Conservation (phyloP, 2,113 vertebrate genomes). For the Castor canadensis region DNA sequence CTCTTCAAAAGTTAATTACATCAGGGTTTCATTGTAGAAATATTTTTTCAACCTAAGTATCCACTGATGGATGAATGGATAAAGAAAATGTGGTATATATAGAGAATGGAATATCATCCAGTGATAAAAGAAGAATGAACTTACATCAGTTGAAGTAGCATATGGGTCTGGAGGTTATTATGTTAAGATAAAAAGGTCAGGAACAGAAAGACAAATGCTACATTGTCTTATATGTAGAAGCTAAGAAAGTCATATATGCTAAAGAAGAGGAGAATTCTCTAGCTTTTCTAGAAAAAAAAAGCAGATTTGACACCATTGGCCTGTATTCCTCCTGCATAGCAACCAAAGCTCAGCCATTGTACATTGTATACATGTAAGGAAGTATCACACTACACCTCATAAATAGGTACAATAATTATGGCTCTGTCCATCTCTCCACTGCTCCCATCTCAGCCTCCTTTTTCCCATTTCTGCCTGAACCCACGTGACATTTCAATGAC, state of each 20-base stretch:
- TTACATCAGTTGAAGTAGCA: neutral
- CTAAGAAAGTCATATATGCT: too few relatives aligned
- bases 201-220: neutral
- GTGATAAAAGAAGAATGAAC: neutral
- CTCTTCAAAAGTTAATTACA: neutral
- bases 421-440: too few relatives aligned
- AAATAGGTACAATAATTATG: too few relatives aligned
- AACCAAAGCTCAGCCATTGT: neutral
- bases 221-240: neutral
- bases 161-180: neutral
- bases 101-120: neutral
- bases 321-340: rapidly evolving
- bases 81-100: neutral
- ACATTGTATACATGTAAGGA: too few relatives aligned
- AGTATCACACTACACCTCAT: too few relatives aligned
- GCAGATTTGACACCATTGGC: neutral
- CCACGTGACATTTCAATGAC: too few relatives aligned
- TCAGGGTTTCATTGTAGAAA: neutral
- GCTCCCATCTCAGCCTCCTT: too few relatives aligned
- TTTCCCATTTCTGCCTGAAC: too few relatives aligned
- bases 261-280: neutral
- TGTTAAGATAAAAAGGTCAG: neutral
- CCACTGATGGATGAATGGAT: neutral
- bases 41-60: neutral
- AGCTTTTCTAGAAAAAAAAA: neutral